Evolutionary conservation across 2,888 invertebrate genomes (phyloP), one percentile per base, ranked within the genome.

Genomic region (Tiliacea aurago): DNA sequence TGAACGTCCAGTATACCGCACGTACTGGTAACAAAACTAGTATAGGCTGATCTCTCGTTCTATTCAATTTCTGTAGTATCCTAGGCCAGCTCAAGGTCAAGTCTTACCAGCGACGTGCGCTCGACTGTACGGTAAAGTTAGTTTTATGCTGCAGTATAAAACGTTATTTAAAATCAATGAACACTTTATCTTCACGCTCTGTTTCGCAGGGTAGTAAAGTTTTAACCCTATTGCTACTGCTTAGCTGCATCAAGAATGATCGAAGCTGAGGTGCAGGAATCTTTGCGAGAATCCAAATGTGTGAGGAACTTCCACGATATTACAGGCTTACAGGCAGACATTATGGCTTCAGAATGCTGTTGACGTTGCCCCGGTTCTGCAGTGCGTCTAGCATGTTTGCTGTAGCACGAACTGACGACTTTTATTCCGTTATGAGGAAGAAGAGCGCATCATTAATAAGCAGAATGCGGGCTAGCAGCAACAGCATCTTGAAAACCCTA

Each of bases 81-180:
- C 5, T 33, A n/a, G 51, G 4, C 3, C 20, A 28, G 13, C 20
- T 28, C 1, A 9, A 28, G 3, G 20, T 47, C 28, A 20, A 33
- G 4, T 28, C 1, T 13, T 47, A 7, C 28, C 6, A 62, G 1
- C 11, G 18, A 11, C 45, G 15, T 64, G n/a, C 10, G 15, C 15
- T 33, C 33, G 7, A 37, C 2, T 53, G n/a, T 53, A 74, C 49
- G 10, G 51, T n/a, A 18, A 70, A 76, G 58, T 78, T 70, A 70
- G 73, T 64, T 77, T 76, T 67, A 78, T 28, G 64, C 37, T 53
- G 67, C 63, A 62, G 47, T 55, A 33, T 65, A 51, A 53, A 23
- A 56, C 56, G 59, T 78, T 64, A 80, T 74, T 82, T 74, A 56
- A 81, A 73, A 70, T 71, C 76, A 73, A 66, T 84, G 70, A 71